These are phyloP conservation scores for Athalia cordata DNA, from an alignment of 2,888 invertebrate species.

Conservation along the genomic window DNA sequence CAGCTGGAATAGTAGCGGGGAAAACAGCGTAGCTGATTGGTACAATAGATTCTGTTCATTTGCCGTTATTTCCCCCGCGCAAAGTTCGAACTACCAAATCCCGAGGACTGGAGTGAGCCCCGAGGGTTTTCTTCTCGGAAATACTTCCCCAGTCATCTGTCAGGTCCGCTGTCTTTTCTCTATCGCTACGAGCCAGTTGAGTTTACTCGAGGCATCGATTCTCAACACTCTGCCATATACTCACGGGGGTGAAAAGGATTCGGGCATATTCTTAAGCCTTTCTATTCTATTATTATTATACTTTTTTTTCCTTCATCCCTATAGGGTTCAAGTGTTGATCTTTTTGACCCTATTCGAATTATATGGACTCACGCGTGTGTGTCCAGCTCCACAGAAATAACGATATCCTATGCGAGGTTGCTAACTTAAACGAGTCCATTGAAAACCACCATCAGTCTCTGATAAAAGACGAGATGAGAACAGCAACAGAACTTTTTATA, in stretches of 20 bases:
- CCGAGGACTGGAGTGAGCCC: conserved; percentile 21
- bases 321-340: not conserved
- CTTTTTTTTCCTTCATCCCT: not conserved
- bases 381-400: not conserved
- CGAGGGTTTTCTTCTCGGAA: conserved; percentile 27
- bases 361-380: not conserved
- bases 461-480: too few relatives aligned
- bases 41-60: conserved; percentile 42
- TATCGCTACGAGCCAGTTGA: conserved; percentile 37
- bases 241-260: not conserved
- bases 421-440: not conserved
- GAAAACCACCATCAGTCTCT: too few relatives aligned
- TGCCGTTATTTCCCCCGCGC: conserved; percentile 34
- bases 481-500: too few relatives aligned
- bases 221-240: conserved; percentile 6
- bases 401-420: not conserved
- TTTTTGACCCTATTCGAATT: not conserved
- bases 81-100: conserved; percentile 11
- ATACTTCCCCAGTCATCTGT: conserved; percentile 40
- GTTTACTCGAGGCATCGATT: conserved; percentile 39
- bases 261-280: not conserved
- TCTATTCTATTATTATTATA: not conserved
- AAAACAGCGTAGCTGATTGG: conserved; percentile 39
- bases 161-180: conserved; percentile 29
- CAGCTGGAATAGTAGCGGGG: conserved; percentile 20